Base-by-base conservation (phyloP, 2,113 vertebrate species). In the Polyodon spathula region DNA sequence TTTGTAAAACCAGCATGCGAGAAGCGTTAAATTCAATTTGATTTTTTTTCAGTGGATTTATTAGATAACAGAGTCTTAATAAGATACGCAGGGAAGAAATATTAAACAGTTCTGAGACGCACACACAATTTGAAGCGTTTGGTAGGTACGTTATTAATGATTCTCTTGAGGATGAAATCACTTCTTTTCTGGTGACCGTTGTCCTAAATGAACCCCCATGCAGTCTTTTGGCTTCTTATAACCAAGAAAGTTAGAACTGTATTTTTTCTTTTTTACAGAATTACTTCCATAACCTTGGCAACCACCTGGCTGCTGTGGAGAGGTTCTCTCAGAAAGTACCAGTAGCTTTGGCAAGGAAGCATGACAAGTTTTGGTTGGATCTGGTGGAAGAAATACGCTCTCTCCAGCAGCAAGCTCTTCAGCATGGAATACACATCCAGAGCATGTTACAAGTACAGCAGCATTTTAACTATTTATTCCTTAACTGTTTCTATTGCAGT, bases 221-320 rank as follows among this genome's bases (percentile, higher is more conserved):
- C n/a, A n/a, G 9, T 40, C 39, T n/a, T 57, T 39, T 15, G 11
- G 40, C 12, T 57, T 57, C 11, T n/a, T 57, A 40, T 41, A 8
- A 5, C 39, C 10, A 9, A 14, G 37, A 27, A 39, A 4, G 37
- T 4, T 14, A 5, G 15, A 40, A 38, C 12, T 8, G n/a, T 8
- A 56, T 27, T 40, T 70, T 57, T 8, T 41, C 37, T 41, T 14
- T 56, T 62, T 59, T 3, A 42, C 66, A 98, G 94, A 79, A 67
- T 17, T 93, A 94, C 70, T 92, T 92, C 75, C 73, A 41, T 61
- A 87, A 81, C 62, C 79, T 98, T 55, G 70, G 50, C 2, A 67
- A 70, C 0, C 89, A 70, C 53, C 68, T 83, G 61, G 56, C 71
- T 62, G 66, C 69, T 61, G 80, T 92, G 67, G 77, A 84, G 70